Evolutionary conservation across 2,888 invertebrate species (phyloP).

Genomic region (Epinotia nisella): DNA sequence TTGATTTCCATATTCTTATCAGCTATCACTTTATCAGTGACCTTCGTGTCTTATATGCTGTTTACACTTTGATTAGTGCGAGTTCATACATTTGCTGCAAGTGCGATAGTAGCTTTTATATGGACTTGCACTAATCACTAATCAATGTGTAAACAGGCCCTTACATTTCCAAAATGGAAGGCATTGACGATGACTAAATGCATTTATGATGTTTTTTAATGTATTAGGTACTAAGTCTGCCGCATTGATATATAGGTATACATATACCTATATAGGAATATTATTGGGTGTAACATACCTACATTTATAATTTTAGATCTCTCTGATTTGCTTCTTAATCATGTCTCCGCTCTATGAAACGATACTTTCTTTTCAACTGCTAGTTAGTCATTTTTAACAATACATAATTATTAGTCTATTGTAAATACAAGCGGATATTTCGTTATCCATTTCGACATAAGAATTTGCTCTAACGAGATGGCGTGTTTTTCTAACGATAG

Average conservation of each 20-base stretch:
- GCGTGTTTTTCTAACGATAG: constrained; percentile 22
- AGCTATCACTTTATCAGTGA: constrained; percentile 25
- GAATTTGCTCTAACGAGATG: constrained; percentile 31
- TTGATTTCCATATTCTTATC: constrained; percentile 29
- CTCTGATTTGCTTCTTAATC: not conserved
- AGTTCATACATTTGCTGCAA: no score
- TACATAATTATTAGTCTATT: constrained; percentile 10
- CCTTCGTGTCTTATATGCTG: constrained; percentile 21
- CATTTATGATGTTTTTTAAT: not conserved
- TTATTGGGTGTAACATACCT: no score
- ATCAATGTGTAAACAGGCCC: no score
- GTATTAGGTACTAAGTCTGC: not conserved
- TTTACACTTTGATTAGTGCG: no score
- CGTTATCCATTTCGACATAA: constrained; percentile 26
- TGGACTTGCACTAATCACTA: no score
- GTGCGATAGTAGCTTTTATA: no score
- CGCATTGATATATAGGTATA: not conserved
- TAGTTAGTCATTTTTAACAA: constrained; percentile 10
- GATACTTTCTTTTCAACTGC: constrained; percentile 8
- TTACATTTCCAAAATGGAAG: constrained; percentile 21
- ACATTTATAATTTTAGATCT: not conserved
- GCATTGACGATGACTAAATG: not conserved
- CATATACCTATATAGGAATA: not conserved
- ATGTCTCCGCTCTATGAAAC: not conserved
- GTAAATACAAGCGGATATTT: constrained; percentile 19